Evolutionary conservation across 2,113 vertebrate genomes (phyloP).

Genomic region (Sphyrna mokarran): DNA sequence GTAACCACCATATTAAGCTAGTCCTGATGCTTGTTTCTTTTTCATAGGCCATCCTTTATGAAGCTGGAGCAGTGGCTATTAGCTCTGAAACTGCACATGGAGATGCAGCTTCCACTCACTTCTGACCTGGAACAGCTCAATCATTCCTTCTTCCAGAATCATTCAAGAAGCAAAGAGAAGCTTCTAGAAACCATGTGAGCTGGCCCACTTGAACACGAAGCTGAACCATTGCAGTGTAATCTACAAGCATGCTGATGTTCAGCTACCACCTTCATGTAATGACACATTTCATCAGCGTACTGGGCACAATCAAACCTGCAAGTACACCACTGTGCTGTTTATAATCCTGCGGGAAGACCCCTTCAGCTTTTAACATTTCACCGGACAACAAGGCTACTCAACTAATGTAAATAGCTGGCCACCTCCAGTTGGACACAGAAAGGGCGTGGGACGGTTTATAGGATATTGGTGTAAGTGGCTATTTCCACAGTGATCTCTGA

Average conservation of each 20-base stretch:
- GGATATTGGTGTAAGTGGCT: background rate
- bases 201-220: background rate
- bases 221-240: background rate
- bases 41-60: conserved; percentile 71
- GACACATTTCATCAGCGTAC: conserved; percentile 27
- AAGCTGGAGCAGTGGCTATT: conserved; percentile 90
- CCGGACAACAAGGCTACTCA: conserved; percentile 24
- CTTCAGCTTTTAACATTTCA: conserved; percentile 36
- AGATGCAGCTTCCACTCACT: conserved; percentile 72
- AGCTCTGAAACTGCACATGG: conserved; percentile 84
- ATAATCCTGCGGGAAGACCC: background rate
- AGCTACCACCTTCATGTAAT: conserved; percentile 8
- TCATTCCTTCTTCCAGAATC: conserved; percentile 70
- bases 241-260: conserved; percentile 30
- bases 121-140: conserved; percentile 81
- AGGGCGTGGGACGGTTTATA: background rate
- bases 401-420: background rate
- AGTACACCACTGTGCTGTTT: background rate
- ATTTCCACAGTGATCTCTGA: background rate
- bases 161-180: conserved; percentile 49
- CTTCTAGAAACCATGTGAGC: conserved; percentile 10
- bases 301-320: background rate
- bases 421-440: background rate
- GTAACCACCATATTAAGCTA: background rate
- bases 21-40: background rate